Evolutionary conservation across 2,797 vertebrate species (phyloP), one percentile per base, ranked within the genome.

Genomic region (Galago senegalensis): DNA sequence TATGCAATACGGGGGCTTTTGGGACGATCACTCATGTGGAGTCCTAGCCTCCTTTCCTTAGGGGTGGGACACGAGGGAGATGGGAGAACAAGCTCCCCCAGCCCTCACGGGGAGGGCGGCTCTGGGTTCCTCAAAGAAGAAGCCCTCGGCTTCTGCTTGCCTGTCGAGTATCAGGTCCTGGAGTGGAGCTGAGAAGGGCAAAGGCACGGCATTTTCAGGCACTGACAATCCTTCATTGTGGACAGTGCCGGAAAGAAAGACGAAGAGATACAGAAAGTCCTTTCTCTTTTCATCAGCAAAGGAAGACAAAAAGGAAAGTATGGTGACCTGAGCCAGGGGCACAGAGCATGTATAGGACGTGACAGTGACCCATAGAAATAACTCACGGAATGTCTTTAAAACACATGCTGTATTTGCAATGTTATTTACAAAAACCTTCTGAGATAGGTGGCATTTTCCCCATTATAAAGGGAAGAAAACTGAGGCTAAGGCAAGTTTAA

Each of bases 391-490:
- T 79, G 34, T 12, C 56, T 77, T 93, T 79, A 92, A 81, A 88
- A 91, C 23, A 37, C 8, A 27, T 49, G 49, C 49, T 49, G 49
- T 49, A 89, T 23, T 43, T 53, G 8, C 17, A 76, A 82, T 63
- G 63, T 29, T 56, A 49, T 88, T 67, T 73, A 20, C 5, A 94
- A 89, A 31, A 70, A 90, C 53, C 23, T 37, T 86, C 40, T 6
- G 77, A 94, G 7, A 56, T 8, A 65, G 10, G 16, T 76, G 4
- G 72, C 43, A 31, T 65, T 93, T 84, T 53, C 46, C 16, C 40
- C 29, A 69, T 67, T 89, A 76, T 82, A 86, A 46, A 96, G 20
- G 86, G 73, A 67, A 20, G 29, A 85, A 93, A 88, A 20, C 20
- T 43, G 31, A 95, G 63, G 49, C 17, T 40, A 20, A 58, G 8